Conservation (phyloP, 53 echinoderm and acorn worm genomes). For the Echinarachnius parma region DNA sequence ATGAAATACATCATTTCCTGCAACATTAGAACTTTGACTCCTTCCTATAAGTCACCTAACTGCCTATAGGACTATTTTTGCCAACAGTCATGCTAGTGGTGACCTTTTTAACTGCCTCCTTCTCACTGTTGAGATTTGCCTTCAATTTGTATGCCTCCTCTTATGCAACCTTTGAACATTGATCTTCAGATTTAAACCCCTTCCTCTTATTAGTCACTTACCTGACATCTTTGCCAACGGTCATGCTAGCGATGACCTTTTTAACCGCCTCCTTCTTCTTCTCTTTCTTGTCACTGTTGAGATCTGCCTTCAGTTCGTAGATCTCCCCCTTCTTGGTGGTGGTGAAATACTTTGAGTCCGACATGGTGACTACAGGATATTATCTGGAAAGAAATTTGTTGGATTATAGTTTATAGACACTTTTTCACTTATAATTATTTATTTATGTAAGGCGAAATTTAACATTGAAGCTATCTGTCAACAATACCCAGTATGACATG, state of each 20-base stretch:
- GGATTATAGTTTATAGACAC: too few relatives aligned
- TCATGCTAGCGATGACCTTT: conserved; percentile 99
- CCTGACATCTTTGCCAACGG: conserved; percentile 99
- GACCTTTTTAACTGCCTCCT: conserved; percentile 97
- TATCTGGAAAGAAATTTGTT: too few relatives aligned
- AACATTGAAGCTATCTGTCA: too few relatives aligned
- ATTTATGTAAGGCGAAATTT: too few relatives aligned
- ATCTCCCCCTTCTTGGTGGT: conserved; percentile 99
- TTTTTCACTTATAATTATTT: too few relatives aligned
- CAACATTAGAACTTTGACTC: too few relatives aligned
- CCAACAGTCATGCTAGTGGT: conserved; percentile 99
- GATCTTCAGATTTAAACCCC: too few relatives aligned
- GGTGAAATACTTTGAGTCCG: conserved; percentile 97
- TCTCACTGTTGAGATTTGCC: conserved; percentile 95
- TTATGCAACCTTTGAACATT: too few relatives aligned
- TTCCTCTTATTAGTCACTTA: too few relatives aligned
- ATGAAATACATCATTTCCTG: too few relatives aligned
- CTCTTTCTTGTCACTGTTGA: conserved; percentile 97
- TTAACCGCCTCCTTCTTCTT: conserved; percentile 98
- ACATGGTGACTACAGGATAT: conserved; percentile 91
- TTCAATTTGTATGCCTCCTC: conserved; percentile 94
- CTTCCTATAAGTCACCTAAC: too few relatives aligned
- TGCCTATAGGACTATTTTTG: conserved; percentile 96
- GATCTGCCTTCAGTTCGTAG: conserved; percentile 92
- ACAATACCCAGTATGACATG: too few relatives aligned